Conservation (phyloP, 2,113 vertebrate species). For the Narcine bancroftii region DNA sequence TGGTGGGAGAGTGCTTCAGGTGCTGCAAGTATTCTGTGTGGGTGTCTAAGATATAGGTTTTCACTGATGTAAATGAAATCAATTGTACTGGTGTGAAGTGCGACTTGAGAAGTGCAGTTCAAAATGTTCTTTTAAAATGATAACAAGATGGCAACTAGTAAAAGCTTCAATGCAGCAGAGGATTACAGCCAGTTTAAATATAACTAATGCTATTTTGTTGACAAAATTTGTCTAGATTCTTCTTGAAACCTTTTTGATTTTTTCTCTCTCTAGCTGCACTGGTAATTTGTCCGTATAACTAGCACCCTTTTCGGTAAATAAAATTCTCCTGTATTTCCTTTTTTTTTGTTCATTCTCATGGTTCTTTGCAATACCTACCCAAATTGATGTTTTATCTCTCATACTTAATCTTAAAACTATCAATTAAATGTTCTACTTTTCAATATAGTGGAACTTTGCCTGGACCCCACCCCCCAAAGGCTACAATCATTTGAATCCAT, state of each 20-base stretch:
- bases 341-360: not conserved
- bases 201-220: not conserved
- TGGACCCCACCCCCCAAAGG: not conserved
- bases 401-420: not conserved
- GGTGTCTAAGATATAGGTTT: slow-evolving; percentile 18
- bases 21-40: slow-evolving; percentile 7
- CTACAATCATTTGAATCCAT: not conserved
- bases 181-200: not conserved
- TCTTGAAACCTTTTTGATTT: not conserved
- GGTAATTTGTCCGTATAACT: not conserved
- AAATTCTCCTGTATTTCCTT: not conserved
- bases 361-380: not conserved
- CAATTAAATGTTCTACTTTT: not conserved
- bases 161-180: not conserved
- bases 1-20: not conserved
- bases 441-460: not conserved
- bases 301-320: not conserved
- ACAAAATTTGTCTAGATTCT: not conserved
- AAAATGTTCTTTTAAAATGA: not conserved
- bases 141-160: not conserved
- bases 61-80: slow-evolving; percentile 1
- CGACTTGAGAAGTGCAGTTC: not conserved
- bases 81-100: not conserved
- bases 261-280: not conserved
- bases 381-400: not conserved